phyloP scores from a whole-genome alignment of 2,113 vertebrate genomes.

The Callionymus lyra region DNA sequence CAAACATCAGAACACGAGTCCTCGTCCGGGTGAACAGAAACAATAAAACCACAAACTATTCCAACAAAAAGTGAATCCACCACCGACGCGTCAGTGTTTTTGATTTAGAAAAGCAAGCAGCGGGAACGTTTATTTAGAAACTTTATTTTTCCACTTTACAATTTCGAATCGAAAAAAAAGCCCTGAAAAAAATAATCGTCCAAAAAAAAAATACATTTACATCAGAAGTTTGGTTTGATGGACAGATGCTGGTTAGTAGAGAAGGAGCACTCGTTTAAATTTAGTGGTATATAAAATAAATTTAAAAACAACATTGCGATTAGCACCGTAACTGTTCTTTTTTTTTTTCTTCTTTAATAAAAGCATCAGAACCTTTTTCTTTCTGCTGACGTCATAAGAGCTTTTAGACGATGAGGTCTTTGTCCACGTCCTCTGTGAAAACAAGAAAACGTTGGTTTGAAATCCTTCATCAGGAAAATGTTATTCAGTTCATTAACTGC shows the following conservation, averaged over 20 bases:
- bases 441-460: no score
- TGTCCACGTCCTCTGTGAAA: slow-evolving; percentile 91
- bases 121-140: slow-evolving; percentile 70
- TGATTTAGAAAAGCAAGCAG: slow-evolving; percentile 60
- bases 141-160: slow-evolving; percentile 68
- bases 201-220: slow-evolving; percentile 44
- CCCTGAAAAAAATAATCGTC: slow-evolving; percentile 47
- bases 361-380: slow-evolving; percentile 84
- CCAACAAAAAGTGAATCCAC: slow-evolving; percentile 12
- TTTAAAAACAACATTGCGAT: slow-evolving; percentile 44
- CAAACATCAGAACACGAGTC: slow-evolving; percentile 1
- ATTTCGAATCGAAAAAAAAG: slow-evolving; percentile 48
- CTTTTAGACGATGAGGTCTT: slow-evolving; percentile 90
- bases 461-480: no score
- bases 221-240: slow-evolving; percentile 39
- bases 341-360: slow-evolving; percentile 57
- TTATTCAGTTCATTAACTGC: no score
- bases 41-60: not conserved
- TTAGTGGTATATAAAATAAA: slow-evolving; percentile 73
- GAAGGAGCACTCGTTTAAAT: slow-evolving; percentile 40
- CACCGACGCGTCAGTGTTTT: slow-evolving; percentile 34
- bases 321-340: slow-evolving; percentile 84
- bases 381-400: slow-evolving; percentile 12
- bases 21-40: not conserved
- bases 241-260: slow-evolving; percentile 48